Evolutionary conservation across 2,113 vertebrate species (phyloP), one percentile per base, ranked within the genome.

Genomic region (Proteles cristata): DNA sequence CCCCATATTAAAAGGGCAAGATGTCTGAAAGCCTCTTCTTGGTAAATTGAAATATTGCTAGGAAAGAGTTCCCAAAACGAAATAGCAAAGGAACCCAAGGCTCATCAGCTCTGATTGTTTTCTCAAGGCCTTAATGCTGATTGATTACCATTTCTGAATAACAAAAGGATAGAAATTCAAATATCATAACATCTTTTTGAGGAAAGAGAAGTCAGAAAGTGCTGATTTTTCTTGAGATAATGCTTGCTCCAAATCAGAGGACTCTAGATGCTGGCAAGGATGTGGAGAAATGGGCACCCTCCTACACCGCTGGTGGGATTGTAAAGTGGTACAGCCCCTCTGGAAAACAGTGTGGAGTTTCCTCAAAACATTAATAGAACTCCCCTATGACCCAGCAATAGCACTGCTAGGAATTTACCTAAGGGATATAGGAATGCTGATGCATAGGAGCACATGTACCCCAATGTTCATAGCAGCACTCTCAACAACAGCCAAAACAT

Each of bases 171-270:
- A 74, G 25, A 63, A 80, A 66, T n/a, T 61, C 71, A 88, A 35
- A 53, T 53, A 53, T 17, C 33, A 68, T n/a, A 73, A 66, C 43
- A 28, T 26, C 25, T 50, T 76, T 95, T 55, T 81, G 76, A 31
- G 35, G 45, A 82, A 88, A 76, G 3, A 83, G 23, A 84, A 77
- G 5, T 69, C 61, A 91, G 73, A 94, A 81, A 93, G 58, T 74
- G 88, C 23, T 89, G 19, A 58, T 31, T 96, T 90, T 94, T 89
- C 58, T 94, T 26, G 63, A 85, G 66, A 31, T 68, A 95, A 89
- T 45, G 26, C 17, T 87, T 83, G 26, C 23, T 65, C 25, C 53
- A 39, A 39, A 39, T 39, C 39, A 39, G 39, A 39, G 39, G 39
- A 39, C 39, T 39, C 39, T 39, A 39, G 39, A 39, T 39, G 39